These are phyloP conservation scores for Marronus borbonicus DNA, from an alignment of 2,888 invertebrate species.

Conservation along the genomic window DNA sequence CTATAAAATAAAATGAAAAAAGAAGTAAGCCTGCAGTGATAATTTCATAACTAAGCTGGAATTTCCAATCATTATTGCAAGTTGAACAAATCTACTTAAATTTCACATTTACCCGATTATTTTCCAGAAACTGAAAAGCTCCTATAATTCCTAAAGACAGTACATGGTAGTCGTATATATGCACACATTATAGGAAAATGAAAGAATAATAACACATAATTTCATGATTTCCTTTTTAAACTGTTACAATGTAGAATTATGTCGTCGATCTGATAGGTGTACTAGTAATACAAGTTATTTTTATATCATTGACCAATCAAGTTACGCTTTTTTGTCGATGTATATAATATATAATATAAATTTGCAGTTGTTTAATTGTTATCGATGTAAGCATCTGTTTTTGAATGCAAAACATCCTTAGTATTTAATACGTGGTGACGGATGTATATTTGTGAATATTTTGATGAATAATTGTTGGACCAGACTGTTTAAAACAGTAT, in stretches of 20 bases:
- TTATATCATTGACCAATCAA: constrained; percentile 72
- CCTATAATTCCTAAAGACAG: constrained; percentile 26
- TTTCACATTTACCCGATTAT: background rate
- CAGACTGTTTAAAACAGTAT: constrained; percentile 63
- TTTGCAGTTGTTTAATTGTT: constrained; percentile 70
- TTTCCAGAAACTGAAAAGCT: constrained; percentile 14
- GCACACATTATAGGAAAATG: constrained; percentile 23
- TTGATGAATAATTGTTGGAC: constrained; percentile 61
- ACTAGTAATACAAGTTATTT: constrained; percentile 68
- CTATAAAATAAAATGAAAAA: constrained; percentile 12
- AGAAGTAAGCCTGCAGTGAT: background rate
- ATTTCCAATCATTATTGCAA: background rate
- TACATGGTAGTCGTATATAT: constrained; percentile 32
- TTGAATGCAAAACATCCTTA: constrained; percentile 65
- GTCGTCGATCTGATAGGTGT: constrained; percentile 51
- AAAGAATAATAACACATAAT: constrained; percentile 27
- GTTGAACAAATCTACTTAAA: constrained; percentile 5
- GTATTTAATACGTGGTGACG: constrained; percentile 69
- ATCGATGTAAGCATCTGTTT: constrained; percentile 64
- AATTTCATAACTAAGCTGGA: constrained; percentile 4
- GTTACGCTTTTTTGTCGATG: constrained; percentile 71
- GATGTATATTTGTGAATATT: constrained; percentile 71
- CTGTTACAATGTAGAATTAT: constrained; percentile 50
- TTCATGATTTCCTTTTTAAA: constrained; percentile 46
- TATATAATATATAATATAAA: constrained; percentile 66